Evolutionary conservation across 2,888 invertebrate species (phyloP).

Genomic region (Melanostoma scalare): DNA sequence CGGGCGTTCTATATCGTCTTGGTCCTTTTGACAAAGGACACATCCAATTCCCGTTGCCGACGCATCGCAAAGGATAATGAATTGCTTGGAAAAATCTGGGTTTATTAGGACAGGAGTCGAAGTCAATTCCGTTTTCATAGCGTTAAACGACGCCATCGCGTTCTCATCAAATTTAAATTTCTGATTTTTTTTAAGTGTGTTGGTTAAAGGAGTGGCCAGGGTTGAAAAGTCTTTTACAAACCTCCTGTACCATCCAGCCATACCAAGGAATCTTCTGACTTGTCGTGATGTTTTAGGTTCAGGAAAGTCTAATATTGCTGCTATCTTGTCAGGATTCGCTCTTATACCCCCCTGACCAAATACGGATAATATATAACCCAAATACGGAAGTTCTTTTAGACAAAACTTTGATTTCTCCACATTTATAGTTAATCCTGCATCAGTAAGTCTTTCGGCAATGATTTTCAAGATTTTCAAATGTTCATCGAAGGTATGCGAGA

Average conservation of each 20-base stretch:
- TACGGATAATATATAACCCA: slow-evolving; percentile 55
- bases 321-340: slow-evolving; percentile 40
- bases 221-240: slow-evolving; percentile 40
- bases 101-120: not conserved
- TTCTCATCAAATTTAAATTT: too few species aligned
- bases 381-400: not conserved
- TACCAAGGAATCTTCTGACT: slow-evolving; percentile 64
- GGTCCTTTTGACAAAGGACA: slow-evolving; percentile 35
- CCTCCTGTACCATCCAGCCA: slow-evolving; percentile 62
- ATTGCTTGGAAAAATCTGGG: slow-evolving; percentile 48
- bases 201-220: slow-evolving; percentile 53
- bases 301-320: slow-evolving; percentile 49
- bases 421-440: slow-evolving; percentile 34
- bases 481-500: slow-evolving; percentile 34
- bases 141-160: too few species aligned
- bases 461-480: not conserved
- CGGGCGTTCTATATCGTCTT: slow-evolving; percentile 34
- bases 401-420: not conserved
- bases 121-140: too few species aligned
- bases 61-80: slow-evolving; percentile 30
- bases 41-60: slow-evolving; percentile 45
- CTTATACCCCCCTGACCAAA: slow-evolving; percentile 32
- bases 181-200: not conserved
- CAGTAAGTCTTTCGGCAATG: slow-evolving; percentile 10
- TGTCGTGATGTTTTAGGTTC: slow-evolving; percentile 40